Conservation (phyloP, 2,113 vertebrate genomes). For the Corvus moneduloides region DNA sequence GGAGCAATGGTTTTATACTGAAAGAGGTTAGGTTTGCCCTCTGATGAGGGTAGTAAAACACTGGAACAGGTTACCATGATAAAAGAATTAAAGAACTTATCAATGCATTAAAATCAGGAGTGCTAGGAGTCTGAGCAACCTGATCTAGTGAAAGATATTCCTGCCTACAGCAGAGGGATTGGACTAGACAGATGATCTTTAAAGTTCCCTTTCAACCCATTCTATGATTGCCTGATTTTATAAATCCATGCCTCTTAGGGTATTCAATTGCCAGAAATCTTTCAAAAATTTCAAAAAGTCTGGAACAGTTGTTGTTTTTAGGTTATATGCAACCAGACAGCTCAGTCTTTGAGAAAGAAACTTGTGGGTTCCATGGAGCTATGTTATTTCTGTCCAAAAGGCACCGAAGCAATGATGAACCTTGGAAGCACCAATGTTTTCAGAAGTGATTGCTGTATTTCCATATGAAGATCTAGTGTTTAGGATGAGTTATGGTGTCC, state of each 20-base stretch:
- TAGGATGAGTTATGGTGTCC: not conserved
- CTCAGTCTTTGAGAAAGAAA: not conserved
- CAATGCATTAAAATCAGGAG: not conserved
- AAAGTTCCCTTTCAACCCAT: not conserved
- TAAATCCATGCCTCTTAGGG: not conserved
- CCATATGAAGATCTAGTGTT: not conserved
- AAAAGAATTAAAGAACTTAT: not conserved
- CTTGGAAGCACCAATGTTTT: not conserved
- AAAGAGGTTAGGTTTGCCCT: not conserved
- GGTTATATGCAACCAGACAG: not conserved
- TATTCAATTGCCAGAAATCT: not conserved
- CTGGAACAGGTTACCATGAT: not conserved
- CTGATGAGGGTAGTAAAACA: not conserved
- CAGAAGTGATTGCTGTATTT: not conserved
- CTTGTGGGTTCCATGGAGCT: not conserved
- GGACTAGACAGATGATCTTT: not conserved
- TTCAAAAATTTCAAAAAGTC: not conserved
- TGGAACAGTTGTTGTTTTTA: not conserved
- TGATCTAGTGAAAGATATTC: not conserved
- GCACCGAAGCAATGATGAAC: not conserved
- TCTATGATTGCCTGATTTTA: not conserved
- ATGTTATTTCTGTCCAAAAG: not conserved
- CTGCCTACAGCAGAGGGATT: not conserved
- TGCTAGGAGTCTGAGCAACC: not conserved
- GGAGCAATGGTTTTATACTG: not conserved